Evolutionary conservation across 1,140 invertebrate genomes (phyloP).

Genomic region (Lepidurus arcticus): DNA sequence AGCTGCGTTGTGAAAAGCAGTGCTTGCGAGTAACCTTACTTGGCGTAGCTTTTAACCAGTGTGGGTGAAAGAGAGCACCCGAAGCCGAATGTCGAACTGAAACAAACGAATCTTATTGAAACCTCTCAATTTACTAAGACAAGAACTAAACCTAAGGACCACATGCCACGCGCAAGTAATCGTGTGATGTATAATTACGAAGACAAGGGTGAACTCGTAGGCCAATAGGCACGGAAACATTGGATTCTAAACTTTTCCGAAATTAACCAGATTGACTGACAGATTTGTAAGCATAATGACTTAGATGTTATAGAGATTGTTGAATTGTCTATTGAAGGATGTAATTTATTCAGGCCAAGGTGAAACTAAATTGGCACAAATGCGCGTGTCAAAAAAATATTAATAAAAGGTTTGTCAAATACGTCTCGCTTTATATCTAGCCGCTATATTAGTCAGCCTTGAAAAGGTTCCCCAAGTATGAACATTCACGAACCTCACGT

Average conservation of each 20-base stretch:
- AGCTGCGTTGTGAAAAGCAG: neutral
- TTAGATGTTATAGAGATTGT: neutral
- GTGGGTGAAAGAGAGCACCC: no score
- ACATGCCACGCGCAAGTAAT: neutral
- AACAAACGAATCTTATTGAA: neutral
- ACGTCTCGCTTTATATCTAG: neutral
- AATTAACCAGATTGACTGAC: neutral
- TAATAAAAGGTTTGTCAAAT: neutral
- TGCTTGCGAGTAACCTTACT: constrained; percentile 6
- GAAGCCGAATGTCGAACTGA: neutral
- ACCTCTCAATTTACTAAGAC: neutral
- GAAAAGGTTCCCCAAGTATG: neutral
- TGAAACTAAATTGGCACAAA: neutral
- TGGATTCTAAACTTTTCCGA: constrained; percentile 9
- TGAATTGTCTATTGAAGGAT: neutral
- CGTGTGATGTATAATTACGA: neutral
- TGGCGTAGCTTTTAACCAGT: neutral
- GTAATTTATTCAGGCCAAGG: constrained; percentile 19
- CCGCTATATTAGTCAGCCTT: neutral
- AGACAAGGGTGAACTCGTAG: neutral
- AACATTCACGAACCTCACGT: neutral
- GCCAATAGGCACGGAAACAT: neutral
- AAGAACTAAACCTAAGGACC: neutral
- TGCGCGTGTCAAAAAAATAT: neutral
- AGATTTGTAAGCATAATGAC: neutral